Evolutionary conservation across 2,113 vertebrate species (phyloP), one percentile per base, ranked within the genome.

Genomic region (human (Homo sapiens)): DNA sequence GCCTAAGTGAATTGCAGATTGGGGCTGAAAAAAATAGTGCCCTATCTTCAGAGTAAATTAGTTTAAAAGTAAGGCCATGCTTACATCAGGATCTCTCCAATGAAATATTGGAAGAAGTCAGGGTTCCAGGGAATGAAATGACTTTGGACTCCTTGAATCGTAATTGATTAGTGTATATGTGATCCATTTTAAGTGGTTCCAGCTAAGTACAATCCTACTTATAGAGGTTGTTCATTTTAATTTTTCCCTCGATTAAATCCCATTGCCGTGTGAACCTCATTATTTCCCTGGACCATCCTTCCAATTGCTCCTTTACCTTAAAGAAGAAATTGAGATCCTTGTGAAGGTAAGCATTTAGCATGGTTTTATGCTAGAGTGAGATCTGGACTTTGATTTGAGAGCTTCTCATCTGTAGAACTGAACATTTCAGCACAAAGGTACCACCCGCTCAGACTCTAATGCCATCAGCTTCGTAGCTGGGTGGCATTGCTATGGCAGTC

Each of bases 31-130:
- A 96, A 68, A 86, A 68, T 17, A 64, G 32, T n/a, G 10, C 3
- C 70, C 23, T 57, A 5, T 50, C 73, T 95, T 93, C 79, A 6
- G 48, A 95, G 43, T 20, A 79, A 92, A 89, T 93, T 81, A 59
- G 52, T 95, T 92, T 2, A 80, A 80, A 96, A 83, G 8, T 75
- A 79, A 93, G 55, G 35, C 38, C 50, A 81, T 48, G 76, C 57
- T 92, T 87, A 52, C 45, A 59, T 48, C 30, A 57, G n/a, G 52
- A 82, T 48, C 55, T 87, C 48, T 94, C 43, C 5, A 61, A 2
- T 25, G 38, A 88, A 92, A 88, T 4, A 20, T 1, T 61, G 75
- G 68, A 64, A 64, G 4, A 91, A 72, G 64, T 87, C 30, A 7
- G 32, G 43, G 8, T 89, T 95, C 43, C 64, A 40, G 55, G 38